Conservation (phyloP, 1,140 invertebrate genomes). For the Halesus radiatus region DNA sequence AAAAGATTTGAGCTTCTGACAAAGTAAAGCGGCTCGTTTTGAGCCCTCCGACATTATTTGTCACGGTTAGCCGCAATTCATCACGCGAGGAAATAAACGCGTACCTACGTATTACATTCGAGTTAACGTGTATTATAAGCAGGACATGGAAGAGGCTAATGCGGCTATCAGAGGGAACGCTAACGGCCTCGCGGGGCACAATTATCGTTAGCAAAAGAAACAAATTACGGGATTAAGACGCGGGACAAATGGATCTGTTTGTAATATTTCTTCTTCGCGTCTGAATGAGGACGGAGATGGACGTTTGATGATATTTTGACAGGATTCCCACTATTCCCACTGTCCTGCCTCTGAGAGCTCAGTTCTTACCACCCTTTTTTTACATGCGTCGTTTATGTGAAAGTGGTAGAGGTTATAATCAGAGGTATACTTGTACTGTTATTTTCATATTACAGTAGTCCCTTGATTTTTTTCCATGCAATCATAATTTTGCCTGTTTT, state of each 20-base stretch:
- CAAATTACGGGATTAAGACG: constrained; percentile 13
- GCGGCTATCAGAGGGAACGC: constrained; percentile 33
- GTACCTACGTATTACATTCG: constrained; percentile 36
- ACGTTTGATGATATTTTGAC: constrained; percentile 21
- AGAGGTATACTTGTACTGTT: no score
- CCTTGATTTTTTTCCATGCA: no score
- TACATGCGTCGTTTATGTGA: no score
- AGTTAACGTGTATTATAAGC: constrained; percentile 29
- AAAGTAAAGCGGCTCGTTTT: constrained; percentile 39
- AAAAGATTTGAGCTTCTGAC: constrained; percentile 33
- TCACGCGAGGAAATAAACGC: constrained; percentile 43
- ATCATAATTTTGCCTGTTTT: no score
- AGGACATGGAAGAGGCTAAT: constrained; percentile 32
- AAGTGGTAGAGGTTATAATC: no score
- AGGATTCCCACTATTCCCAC: neutral
- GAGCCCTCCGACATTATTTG: constrained; percentile 42
- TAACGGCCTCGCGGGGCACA: constrained; percentile 27
- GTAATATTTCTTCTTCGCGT: constrained; percentile 7
- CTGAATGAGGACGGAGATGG: neutral
- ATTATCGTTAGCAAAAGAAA: constrained; percentile 43
- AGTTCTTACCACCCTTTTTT: no score
- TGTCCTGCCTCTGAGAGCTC: no score
- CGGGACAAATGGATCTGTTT: constrained; percentile 34
- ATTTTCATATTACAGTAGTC: no score
- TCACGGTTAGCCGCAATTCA: constrained; percentile 42